These are phyloP conservation scores for Leptarthrus brevirostris DNA, from an alignment of 2,888 invertebrate genomes.

Conservation along the genomic window DNA sequence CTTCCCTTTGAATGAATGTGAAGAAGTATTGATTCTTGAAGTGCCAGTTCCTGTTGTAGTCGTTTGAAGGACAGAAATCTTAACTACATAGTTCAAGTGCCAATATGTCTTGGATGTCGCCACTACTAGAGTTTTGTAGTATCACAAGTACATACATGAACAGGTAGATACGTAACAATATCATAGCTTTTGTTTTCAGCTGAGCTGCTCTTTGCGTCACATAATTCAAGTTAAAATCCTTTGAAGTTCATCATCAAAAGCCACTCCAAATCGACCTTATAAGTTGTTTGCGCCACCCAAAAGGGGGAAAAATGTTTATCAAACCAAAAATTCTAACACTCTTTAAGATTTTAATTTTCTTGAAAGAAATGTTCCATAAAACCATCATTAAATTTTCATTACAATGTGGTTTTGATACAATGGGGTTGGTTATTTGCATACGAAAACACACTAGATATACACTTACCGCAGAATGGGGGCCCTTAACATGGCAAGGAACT, in stretches of 20 bases:
- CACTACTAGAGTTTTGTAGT: too few relatives aligned
- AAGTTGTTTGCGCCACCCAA: neutral
- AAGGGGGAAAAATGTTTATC: neutral
- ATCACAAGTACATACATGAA: too few relatives aligned
- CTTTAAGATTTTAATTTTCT: slow-evolving; percentile 34
- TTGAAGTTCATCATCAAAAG: neutral
- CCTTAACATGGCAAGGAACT: neutral
- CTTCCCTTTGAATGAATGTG: too few relatives aligned
- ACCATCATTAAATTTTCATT: slow-evolving; percentile 32
- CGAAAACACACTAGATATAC: slow-evolving; percentile 1
- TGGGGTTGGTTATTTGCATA: slow-evolving; percentile 16
- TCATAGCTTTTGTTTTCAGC: too few relatives aligned
- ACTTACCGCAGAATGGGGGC: neutral
- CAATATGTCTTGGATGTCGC: too few relatives aligned
- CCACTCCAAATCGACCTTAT: neutral
- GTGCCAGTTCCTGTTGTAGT: too few relatives aligned
- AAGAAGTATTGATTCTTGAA: too few relatives aligned
- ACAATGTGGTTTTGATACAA: slow-evolving; percentile 23
- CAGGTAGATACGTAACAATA: too few relatives aligned
- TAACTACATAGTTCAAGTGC: too few relatives aligned
- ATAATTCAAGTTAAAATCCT: too few relatives aligned
- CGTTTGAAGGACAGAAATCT: too few relatives aligned
- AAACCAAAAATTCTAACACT: slow-evolving; percentile 30
- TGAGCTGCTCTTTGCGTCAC: too few relatives aligned
- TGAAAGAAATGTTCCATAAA: slow-evolving; percentile 21